Evolutionary conservation across 2,888 invertebrate genomes (phyloP).

Genomic region (Bimastos eiseni): DNA sequence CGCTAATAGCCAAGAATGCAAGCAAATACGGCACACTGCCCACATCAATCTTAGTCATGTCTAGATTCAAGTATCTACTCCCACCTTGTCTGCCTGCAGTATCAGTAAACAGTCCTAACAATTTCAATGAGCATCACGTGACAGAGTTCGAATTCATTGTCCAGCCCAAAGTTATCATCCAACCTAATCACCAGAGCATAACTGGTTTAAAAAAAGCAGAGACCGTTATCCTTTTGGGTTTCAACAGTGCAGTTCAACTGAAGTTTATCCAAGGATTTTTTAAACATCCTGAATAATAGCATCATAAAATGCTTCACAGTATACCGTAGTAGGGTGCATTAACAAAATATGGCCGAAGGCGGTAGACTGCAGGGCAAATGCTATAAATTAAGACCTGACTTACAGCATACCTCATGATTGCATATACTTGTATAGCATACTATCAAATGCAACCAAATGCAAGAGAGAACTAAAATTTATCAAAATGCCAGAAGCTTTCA

Average conservation of each 20-base stretch:
- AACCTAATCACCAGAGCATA: not conserved
- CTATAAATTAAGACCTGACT: not conserved
- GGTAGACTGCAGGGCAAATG: not conserved
- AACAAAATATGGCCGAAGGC: not conserved
- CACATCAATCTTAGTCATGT: slow-evolving; percentile 4
- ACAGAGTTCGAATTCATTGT: not conserved
- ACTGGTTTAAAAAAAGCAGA: not conserved
- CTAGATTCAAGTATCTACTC: slow-evolving; percentile 13
- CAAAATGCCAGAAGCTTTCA: not conserved
- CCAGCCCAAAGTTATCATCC: not conserved
- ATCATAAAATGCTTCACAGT: not conserved
- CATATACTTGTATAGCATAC: not conserved
- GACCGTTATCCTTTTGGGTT: too few species aligned
- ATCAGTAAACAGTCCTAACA: not conserved
- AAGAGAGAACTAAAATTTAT: not conserved
- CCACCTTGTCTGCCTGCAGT: not conserved
- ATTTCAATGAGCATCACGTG: slow-evolving; percentile 13
- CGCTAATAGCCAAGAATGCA: not conserved
- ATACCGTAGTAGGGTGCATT: not conserved
- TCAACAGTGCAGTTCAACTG: not conserved
- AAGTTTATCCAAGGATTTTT: not conserved
- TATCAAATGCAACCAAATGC: not conserved
- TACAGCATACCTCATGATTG: not conserved
- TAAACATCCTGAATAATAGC: not conserved
- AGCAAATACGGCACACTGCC: not conserved